Evolutionary conservation across 2,888 invertebrate species (phyloP), one percentile per base, ranked within the genome.

Genomic region (Aleiodes testaceus): DNA sequence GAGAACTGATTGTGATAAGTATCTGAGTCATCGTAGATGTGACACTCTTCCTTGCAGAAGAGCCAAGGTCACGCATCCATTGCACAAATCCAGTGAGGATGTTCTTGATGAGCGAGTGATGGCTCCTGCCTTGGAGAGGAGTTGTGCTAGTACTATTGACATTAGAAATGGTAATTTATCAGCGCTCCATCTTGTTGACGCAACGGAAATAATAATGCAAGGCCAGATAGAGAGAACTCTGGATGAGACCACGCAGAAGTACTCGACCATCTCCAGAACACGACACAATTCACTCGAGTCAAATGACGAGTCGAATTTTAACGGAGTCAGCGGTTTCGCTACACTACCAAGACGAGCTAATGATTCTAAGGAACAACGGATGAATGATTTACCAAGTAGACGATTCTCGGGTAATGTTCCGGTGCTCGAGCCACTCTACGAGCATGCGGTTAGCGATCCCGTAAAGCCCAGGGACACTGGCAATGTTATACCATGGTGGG

Each of bases 401-500:
- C 78, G 85, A 52, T 77, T 84, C 22, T 85, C 85, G 12, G 85
- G 85, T 11, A 85, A 81, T 45, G 79, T 81, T 53, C 81, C 82
- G 6, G 76, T 79, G 22, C 82, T 88, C 71, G 88, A 88, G 75
- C 88, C 88, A n/a, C 81, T 88, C 42, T 88, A 87, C 80, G 88
- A 88, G 76, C 87, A 87, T 75, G 86, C 86, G n/a, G 87, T 88
- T 67, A 85, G 88, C 74, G 85, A 84, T 85, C 87, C 79, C 22
- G 84, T 85, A 14, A 84, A 79, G 61, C 84, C 85, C 7, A 80
- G 86, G 68, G 78, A 72, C 66, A 71, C 69, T 66, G 75, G 74
- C 44, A 79, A 75, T 73, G 79, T 85, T 63, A 86, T 95, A 74
- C 96, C 96, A 0, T 96, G 96, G 96, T 96, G 95, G 93, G 96